phyloP scores from a whole-genome alignment of 2,113 vertebrate species.

The Phaetusa simplex region DNA sequence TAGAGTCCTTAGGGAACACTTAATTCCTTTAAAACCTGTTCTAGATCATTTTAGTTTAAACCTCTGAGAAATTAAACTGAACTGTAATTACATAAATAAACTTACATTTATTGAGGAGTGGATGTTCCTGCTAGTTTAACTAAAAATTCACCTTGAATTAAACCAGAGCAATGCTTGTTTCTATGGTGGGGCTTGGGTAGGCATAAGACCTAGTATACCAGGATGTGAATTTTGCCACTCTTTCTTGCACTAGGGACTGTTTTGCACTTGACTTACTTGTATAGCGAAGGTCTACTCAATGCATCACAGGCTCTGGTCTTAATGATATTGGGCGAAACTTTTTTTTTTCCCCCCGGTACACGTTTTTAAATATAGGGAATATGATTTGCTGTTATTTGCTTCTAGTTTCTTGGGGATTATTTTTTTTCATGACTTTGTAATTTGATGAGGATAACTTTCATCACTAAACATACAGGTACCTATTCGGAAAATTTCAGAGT shows the following conservation, averaged over 20 bases:
- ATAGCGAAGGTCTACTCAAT: neutral
- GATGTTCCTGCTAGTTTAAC: neutral
- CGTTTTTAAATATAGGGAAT: neutral
- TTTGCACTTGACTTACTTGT: neutral
- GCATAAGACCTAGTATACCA: neutral
- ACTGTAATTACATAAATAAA: neutral
- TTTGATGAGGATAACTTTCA: neutral
- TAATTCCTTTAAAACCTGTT: neutral
- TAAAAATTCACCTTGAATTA: neutral
- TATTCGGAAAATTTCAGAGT: neutral
- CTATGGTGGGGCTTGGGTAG: neutral
- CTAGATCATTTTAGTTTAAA: neutral
- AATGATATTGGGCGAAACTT: neutral
- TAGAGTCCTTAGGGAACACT: neutral
- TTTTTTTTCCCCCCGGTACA: neutral
- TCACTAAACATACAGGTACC: neutral
- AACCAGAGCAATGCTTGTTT: neutral
- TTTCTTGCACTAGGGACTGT: neutral
- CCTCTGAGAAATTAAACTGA: neutral
- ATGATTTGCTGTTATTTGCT: neutral
- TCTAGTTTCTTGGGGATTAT: neutral
- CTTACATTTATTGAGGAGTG: neutral
- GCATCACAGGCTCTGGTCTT: neutral
- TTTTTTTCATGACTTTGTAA: neutral
- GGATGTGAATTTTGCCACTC: neutral